These are phyloP conservation scores for Leguminivora glycinivorella DNA, from an alignment of 1,140 invertebrate species.

Conservation along the genomic window DNA sequence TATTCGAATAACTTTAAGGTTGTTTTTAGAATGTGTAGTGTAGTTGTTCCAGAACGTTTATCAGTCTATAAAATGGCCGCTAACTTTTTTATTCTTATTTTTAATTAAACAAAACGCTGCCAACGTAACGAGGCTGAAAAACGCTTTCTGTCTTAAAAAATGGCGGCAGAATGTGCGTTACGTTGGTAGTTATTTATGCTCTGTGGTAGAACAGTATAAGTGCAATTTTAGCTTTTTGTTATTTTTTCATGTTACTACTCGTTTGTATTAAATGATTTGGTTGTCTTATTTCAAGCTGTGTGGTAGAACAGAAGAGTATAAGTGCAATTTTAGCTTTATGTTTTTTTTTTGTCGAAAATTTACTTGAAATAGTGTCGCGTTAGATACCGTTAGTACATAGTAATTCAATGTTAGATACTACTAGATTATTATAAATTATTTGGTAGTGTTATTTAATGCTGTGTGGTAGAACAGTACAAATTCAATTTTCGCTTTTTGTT, in stretches of 20 bases:
- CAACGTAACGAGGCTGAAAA: constrained; percentile 53
- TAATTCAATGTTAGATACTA: too few species aligned
- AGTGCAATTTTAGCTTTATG: not conserved
- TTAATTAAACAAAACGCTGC: constrained; percentile 70
- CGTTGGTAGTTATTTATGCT: not conserved
- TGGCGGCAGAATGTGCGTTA: not conserved
- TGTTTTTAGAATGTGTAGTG: constrained; percentile 37
- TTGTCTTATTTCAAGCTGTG: too few species aligned
- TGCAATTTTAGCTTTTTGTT: not conserved
- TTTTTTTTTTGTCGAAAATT: too few species aligned
- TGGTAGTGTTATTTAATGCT: too few species aligned
- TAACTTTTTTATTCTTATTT: constrained; percentile 70
- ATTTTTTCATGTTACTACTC: too few species aligned
- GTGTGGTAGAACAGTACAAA: too few species aligned
- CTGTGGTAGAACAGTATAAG: not conserved
- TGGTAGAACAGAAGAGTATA: too few species aligned
- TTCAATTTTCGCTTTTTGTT: too few species aligned
- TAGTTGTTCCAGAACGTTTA: constrained; percentile 50
- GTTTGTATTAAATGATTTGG: too few species aligned
- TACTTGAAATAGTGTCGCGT: too few species aligned
- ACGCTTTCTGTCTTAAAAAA: constrained; percentile 38
- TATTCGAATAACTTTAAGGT: constrained; percentile 36
- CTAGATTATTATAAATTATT: too few species aligned
- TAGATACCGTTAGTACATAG: too few species aligned
- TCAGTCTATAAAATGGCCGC: constrained; percentile 67